Base-by-base conservation (phyloP, 2,113 vertebrate genomes). In the Anthoscopus minutus region DNA sequence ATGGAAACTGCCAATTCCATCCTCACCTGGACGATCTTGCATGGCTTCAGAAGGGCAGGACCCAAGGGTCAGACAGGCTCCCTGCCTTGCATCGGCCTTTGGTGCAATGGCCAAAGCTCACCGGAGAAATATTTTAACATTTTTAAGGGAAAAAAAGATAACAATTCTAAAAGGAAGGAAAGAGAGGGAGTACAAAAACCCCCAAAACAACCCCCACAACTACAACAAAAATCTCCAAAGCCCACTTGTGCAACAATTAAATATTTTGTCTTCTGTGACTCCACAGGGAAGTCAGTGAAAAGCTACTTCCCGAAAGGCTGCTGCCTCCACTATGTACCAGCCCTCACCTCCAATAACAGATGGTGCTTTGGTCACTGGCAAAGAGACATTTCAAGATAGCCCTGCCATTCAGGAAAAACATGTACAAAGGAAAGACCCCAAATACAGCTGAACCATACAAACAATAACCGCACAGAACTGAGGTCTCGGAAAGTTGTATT, bases 401-500 rank as follows among this genome's bases (percentile, higher is more conserved):
- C 80, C 88, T 94, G 89, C 92, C 87, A 94, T 95, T 69, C 96
- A 86, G 86, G 69, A 85, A 86, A 97, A 88, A 77, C 81, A 91
- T 3, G 3, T 84, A 71, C 50, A 86, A 87, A 91, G 58, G 76
- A 92, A 96, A 96, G 83, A 95, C 45, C 69, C 77, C 92, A 93
- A 86, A 77, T 60, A 94, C 82, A 91, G 90, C 79, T 88, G 76
- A 92, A 77, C 78, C 83, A 58, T 77, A 93, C 83, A 74, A 89
- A 96, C 58, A 79, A 44, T 58, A 93, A 91, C 83, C 51, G 83
- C 93, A 97, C 89, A 93, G 94, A 97, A 94, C 91, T 93, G 93
- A 97, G 95, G 95, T 97, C 95, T 96, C 35, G 18, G 90, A 96
- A 96, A 94, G 86, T 94, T 84, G 92, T 95, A 96, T 97, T 96